Evolutionary conservation across 2,888 invertebrate genomes (phyloP).

Genomic region (Drosophila parthenogenetica): DNA sequence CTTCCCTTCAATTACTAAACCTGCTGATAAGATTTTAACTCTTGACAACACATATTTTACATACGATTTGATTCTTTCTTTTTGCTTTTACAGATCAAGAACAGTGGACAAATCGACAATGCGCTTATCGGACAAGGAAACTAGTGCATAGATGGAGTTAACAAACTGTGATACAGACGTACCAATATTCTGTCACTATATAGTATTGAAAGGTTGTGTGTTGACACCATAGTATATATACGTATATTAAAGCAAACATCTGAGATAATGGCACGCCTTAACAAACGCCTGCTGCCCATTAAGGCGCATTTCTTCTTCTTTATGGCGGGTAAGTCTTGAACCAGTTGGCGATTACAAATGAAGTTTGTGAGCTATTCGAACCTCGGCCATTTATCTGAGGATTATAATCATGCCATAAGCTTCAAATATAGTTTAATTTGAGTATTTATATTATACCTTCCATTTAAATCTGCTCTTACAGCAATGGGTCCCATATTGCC

Average conservation of each 20-base stretch:
- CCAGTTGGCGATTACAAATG: too few relatives aligned
- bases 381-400: too few relatives aligned
- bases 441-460: too few relatives aligned
- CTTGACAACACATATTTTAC: conserved; percentile 34
- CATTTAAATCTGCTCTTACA: conserved; percentile 77
- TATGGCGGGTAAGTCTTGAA: conserved; percentile 90
- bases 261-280: conserved; percentile 87
- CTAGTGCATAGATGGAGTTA: conserved; percentile 51
- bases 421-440: too few relatives aligned
- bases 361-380: too few relatives aligned
- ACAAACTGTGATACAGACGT: conserved; percentile 65
- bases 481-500: conserved; percentile 93
- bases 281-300: conserved; percentile 90
- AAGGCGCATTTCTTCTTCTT: conserved; percentile 96
- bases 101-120: conserved; percentile 34
- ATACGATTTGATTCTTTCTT: conserved; percentile 6
- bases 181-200: conserved; percentile 11
- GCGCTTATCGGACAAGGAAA: conserved; percentile 39
- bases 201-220: neutral
- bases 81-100: conserved; percentile 15
- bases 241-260: neutral
- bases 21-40: conserved; percentile 41
- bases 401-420: too few relatives aligned
- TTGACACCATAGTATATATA: neutral
- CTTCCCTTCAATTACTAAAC: neutral